These are phyloP conservation scores for Phyto melanocephala DNA, from an alignment of 2,888 invertebrate genomes.

Conservation along the genomic window DNA sequence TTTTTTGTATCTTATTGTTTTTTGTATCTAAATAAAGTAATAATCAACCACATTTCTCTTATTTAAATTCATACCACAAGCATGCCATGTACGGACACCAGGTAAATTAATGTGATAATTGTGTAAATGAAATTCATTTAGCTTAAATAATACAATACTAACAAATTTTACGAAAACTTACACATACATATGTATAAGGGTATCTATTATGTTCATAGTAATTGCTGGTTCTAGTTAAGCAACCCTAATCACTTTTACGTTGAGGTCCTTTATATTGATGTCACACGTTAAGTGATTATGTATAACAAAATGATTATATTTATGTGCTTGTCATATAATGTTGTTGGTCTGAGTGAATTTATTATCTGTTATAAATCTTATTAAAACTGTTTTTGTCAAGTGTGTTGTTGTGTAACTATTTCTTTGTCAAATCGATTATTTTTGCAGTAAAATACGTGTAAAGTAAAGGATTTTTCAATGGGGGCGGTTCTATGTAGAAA, in stretches of 20 bases:
- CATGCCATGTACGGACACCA: too few species aligned
- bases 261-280: neutral
- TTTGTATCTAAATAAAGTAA: too few species aligned
- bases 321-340: neutral
- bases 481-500: too few species aligned
- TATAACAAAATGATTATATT: neutral
- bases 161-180: too few species aligned
- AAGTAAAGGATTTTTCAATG: too few species aligned
- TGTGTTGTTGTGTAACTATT: neutral
- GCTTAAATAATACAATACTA: neutral
- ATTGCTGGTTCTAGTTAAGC: neutral
- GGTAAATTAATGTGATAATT: neutral
- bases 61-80: too few species aligned
- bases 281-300: neutral
- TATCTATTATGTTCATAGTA: neutral
- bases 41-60: too few species aligned
- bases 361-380: conserved; percentile 23
- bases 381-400: conserved; percentile 31
- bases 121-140: neutral
- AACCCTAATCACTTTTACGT: neutral
- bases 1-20: too few species aligned
- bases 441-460: neutral
- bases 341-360: neutral
- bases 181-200: too few species aligned
- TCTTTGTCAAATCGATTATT: conserved; percentile 1